Base-by-base conservation (phyloP, 2,113 vertebrate genomes). In the Pyrgilauda ruficollis region DNA sequence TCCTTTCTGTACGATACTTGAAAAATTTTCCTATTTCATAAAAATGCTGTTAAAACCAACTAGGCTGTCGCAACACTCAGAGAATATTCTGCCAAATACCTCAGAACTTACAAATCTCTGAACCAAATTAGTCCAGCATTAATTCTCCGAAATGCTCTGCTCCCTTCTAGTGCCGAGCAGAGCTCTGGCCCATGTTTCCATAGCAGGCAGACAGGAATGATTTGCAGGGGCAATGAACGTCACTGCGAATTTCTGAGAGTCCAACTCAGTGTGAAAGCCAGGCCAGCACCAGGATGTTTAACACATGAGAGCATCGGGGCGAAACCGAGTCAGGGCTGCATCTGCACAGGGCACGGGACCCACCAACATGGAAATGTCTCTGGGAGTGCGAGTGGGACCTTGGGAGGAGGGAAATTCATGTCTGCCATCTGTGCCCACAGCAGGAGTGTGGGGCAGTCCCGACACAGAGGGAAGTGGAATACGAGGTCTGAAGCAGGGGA, bases 331-430 rank as follows among this genome's bases (percentile, higher is more conserved):
- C 70, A 28, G 44, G 22, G 64, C 63, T 10, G 14, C 67, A 50
- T 80, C 85, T 31, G 79, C 63, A 5, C 4, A 22, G 70, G 35
- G 50, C 24, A 49, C 1, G 27, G 72, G 76, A 63, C 50, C 80
- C 91, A 33, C 22, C 0, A 7, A 7, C 7, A 4, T 0, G 3
- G 49, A 4, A 75, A 28, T 37, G 8, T 22, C 53, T 58, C 46
- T 33, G 37, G 31, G 44, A 52, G 10, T 1, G 20, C 5, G 21
- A 68, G 22, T 0, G 28, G 35, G 63, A 26, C 0, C 0, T 1
- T 46, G 37, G 31, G 73, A 77, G 28, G 39, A 89, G 22, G 6
- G 19, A 44, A 63, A 79, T 15, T 55, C 31, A 5, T 3, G 3
- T 23, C 52, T 81, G 28, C 18, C 24, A 21, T 15, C 53, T 2